Base-by-base conservation (phyloP, 2,113 vertebrate genomes). In the Gambusia affinis region DNA sequence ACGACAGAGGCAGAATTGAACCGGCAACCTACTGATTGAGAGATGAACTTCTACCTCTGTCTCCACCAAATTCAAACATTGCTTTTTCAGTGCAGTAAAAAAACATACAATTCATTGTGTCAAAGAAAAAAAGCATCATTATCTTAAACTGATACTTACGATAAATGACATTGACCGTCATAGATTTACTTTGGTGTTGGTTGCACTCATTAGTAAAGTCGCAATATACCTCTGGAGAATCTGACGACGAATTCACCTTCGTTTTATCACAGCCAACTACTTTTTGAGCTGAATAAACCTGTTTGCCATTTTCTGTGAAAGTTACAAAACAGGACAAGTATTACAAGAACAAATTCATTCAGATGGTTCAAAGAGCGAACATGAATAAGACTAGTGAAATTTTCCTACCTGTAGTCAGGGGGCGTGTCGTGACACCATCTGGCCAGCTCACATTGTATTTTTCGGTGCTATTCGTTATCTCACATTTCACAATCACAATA, bases 181-280 rank as follows among this genome's bases (percentile, higher is more conserved):
- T 0, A 0, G 4, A 3, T 3, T 11, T 30, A 0, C 0, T 3
- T 57, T 0, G 14, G 0, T 0, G 4, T 71, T 92, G 77, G 0
- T 30, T 4, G 42, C 39, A 61, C 30, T 61, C 75, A 78, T 94
- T 94, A 2, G 0, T 22, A 67, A 92, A 90, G 0, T 0, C 24
- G 72, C 93, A 94, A 0, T 0, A 39, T 27, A 78, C 10, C 0
- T 0, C 0, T 22, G 0, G 0, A 3, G 0, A 0, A 0, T 0
- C 0, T 0, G 0, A 8, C 15, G 5, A 0, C 15, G 5, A 0
- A 24, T 2, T 11, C 4, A 0, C 3, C 17, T 47, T 1, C 2
- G 0, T 0, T 8, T 1, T 0, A 1, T 0, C 0, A 71, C 92
- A 93, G 37, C 0, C 0, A 10, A 89, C 10, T 1, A 7, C 0